phyloP scores from a whole-genome alignment of 1,140 invertebrate species.

The Teleopsis dalmanni region DNA sequence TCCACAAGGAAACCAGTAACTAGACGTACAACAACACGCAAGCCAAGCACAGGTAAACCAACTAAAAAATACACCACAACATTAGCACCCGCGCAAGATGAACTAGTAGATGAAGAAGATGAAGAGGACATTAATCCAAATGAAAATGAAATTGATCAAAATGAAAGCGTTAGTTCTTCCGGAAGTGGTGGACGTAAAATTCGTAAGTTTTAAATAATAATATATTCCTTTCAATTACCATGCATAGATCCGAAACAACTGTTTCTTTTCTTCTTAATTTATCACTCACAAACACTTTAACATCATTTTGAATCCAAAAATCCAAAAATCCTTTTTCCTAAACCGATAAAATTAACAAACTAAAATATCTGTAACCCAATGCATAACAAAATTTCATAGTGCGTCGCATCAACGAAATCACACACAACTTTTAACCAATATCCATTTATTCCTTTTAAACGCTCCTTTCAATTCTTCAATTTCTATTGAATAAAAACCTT shows the following conservation, averaged over 20 bases:
- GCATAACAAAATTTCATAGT: background rate
- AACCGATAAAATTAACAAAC: background rate
- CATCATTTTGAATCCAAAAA: background rate
- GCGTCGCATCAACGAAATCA: background rate
- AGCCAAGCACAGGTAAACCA: conserved; percentile 47
- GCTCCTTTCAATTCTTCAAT: too few relatives aligned
- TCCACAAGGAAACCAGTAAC: conserved; percentile 14
- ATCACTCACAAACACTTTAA: conserved; percentile 7
- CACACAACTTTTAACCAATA: too few relatives aligned
- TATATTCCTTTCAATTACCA: too few relatives aligned
- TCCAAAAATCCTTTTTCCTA: background rate
- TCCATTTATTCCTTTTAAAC: too few relatives aligned
- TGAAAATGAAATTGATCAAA: conserved; percentile 47
- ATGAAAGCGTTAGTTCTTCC: conserved; percentile 46
- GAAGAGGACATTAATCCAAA: conserved; percentile 48
- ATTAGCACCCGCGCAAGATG: conserved; percentile 23
- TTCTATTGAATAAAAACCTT: too few relatives aligned
- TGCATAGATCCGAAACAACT: conserved; percentile 10
- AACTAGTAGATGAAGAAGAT: conserved; percentile 42
- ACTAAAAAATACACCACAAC: conserved; percentile 22
- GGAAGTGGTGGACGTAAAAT: conserved; percentile 45
- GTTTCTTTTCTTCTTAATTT: conserved; percentile 7
- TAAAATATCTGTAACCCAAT: background rate
- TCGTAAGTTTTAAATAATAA: conserved; percentile 53
- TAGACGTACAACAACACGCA: conserved; percentile 28